Base-by-base conservation (phyloP, 2,888 invertebrate species). In the Idaea aversata region DNA sequence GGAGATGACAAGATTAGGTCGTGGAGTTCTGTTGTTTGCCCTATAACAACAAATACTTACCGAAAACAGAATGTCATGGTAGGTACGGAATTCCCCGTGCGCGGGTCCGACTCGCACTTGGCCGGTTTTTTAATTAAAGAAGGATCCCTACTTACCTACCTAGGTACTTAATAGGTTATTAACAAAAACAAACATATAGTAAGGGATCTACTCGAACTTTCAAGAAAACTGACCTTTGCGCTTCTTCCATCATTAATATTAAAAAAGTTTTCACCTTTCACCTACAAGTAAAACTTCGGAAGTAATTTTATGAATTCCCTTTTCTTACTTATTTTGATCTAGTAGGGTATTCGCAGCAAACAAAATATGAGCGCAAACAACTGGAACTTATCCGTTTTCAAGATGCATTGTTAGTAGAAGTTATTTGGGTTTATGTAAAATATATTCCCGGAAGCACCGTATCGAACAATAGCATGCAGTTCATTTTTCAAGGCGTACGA, bases 401-500 rank as follows among this genome's bases (percentile, higher is more conserved):
- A 47, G 75, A 77, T 72, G 80, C 77, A 78, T 80, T 78, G 81
- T 78, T 77, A 80, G 78, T 75, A 70, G 75, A 81, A 81, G 77
- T 83, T 84, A 84, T 73, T 70, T 68, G 62, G 59, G 65, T 78
- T 76, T 76, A 76, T 75, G 77, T 75, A 77, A 77, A 82, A 76
- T 77, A 83, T 80, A 79, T 73, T 76, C 72, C 6, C 73, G 73
- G 70, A 76, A 75, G 72, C 71, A 65, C 73, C 69, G 77, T 71
- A 79, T 75, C 72, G 81, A 82, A 82, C 82, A 84, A 83, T 83
- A 75, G 76, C 72, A 71, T 70, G 69, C 66, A 66, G 82, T 84
- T 81, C 79, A 85, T 87, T 84, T 86, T 84, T 83, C 83, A 86
- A 85, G 80, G 77, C 76, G 75, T 47, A 47, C 13, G n/a, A n/a